phyloP scores from a whole-genome alignment of 2,113 vertebrate species.

The Numenius arquata region DNA sequence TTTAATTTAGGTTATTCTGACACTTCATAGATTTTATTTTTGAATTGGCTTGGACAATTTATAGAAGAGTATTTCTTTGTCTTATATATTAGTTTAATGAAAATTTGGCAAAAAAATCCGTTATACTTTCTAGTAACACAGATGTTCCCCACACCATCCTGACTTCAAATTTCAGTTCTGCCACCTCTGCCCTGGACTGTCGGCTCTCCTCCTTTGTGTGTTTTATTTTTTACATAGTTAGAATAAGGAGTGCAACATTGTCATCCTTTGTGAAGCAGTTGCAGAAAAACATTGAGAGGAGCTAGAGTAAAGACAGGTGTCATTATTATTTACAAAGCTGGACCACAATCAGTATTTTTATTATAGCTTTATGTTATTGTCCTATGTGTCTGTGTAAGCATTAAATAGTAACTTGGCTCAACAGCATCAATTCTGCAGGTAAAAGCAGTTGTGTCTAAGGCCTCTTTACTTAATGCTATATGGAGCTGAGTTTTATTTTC shows the following conservation, averaged over 20 bases:
- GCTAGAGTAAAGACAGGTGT: neutral
- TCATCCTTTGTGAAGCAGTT: neutral
- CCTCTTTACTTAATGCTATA: too few species aligned
- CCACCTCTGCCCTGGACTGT: neutral
- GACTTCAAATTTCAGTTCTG: neutral
- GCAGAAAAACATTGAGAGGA: neutral
- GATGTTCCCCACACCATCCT: rapidly evolving
- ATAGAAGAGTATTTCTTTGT: neutral
- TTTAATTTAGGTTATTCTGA: neutral
- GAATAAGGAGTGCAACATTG: neutral
- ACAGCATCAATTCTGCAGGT: neutral
- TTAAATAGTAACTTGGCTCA: neutral
- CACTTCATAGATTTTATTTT: neutral
- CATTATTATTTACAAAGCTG: neutral
- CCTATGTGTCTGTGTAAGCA: neutral
- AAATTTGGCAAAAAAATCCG: neutral
- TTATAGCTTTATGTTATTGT: neutral
- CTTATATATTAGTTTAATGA: neutral
- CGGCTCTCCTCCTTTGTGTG: neutral
- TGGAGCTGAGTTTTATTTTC: neutral
- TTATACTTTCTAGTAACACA: neutral
- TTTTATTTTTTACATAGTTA: neutral
- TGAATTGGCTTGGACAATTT: neutral
- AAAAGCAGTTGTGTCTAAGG: neutral
- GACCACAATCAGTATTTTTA: neutral